A percentile compares a stretch with the other conserved stretches of the same genome.
phyloP scores from a whole-genome alignment of 2,113 vertebrate species.

The Centropus unirufus region DNA sequence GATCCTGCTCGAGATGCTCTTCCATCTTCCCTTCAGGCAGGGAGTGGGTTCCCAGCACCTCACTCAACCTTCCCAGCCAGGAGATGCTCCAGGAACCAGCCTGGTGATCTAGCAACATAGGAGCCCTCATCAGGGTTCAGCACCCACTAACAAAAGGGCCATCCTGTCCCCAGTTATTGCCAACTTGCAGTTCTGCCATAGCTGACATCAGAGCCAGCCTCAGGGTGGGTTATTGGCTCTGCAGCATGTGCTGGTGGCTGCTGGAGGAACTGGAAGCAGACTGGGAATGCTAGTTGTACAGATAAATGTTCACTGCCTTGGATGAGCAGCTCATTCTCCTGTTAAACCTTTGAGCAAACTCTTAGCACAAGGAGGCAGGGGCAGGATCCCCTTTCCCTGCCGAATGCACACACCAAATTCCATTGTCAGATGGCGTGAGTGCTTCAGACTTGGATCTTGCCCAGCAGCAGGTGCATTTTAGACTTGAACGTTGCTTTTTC shows the following conservation, averaged over 20 bases:
- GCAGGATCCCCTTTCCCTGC: background rate
- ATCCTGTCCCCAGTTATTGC: background rate
- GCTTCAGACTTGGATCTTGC: background rate
- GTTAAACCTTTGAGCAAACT: rapidly evolving
- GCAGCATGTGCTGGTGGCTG: background rate
- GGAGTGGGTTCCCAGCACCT: background rate
- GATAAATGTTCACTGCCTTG: background rate
- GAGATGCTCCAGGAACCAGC: background rate
- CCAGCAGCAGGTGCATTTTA: background rate
- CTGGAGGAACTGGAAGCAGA: background rate
- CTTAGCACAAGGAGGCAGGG: background rate
- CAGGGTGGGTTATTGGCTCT: background rate
- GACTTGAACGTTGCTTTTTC: background rate
- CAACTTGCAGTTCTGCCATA: background rate
- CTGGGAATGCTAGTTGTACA: background rate
- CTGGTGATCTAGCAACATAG: rapidly evolving
- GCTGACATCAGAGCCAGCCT: background rate
- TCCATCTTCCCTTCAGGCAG: background rate
- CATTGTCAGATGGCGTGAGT: rapidly evolving
- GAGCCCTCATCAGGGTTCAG: background rate
- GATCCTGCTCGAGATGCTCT: background rate
- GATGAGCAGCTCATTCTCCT: rapidly evolving
- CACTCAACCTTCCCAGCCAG: background rate
- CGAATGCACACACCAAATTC: background rate
- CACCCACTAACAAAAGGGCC: rapidly evolving